These are phyloP conservation scores for Luperina nickerlii DNA, from an alignment of 2,888 invertebrate genomes.

Conservation along the genomic window DNA sequence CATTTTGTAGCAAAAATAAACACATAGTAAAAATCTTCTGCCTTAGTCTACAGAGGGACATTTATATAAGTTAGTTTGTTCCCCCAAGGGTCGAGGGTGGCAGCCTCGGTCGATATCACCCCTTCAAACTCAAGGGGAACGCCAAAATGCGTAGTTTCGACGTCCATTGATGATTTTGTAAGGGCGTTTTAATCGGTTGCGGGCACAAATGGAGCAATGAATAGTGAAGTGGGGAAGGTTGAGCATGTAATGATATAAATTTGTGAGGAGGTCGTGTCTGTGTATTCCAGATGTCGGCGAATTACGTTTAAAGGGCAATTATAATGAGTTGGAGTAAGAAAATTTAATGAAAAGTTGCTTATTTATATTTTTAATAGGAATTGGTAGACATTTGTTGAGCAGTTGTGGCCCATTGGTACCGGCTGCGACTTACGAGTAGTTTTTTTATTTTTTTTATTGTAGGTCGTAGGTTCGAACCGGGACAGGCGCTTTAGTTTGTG, in stretches of 20 bases:
- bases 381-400: neutral
- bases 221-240: constrained; percentile 44
- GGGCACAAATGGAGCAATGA: constrained; percentile 41
- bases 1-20: constrained; percentile 55
- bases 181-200: constrained; percentile 15
- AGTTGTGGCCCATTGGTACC: no score
- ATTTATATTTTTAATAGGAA: constrained; percentile 8
- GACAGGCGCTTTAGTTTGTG: no score
- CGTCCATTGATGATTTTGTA: constrained; percentile 59
- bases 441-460: no score
- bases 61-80: constrained; percentile 64
- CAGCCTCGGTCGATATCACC: constrained; percentile 66
- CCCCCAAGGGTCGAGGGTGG: constrained; percentile 46
- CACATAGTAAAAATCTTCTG: constrained; percentile 61
- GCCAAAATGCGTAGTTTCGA: constrained; percentile 28
- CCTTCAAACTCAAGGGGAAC: constrained; percentile 56
- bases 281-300: constrained; percentile 54
- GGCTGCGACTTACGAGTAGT: no score
- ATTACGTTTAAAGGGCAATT: constrained; percentile 60
- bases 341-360: constrained; percentile 36
- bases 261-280: constrained; percentile 57
- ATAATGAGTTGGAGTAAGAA: constrained; percentile 47
- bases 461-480: no score
- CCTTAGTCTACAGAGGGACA: constrained; percentile 49
- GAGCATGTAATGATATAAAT: constrained; percentile 56